Evolutionary conservation across 2,888 invertebrate genomes (phyloP), one percentile per base, ranked within the genome.

Genomic region (Watsonalla binaria): DNA sequence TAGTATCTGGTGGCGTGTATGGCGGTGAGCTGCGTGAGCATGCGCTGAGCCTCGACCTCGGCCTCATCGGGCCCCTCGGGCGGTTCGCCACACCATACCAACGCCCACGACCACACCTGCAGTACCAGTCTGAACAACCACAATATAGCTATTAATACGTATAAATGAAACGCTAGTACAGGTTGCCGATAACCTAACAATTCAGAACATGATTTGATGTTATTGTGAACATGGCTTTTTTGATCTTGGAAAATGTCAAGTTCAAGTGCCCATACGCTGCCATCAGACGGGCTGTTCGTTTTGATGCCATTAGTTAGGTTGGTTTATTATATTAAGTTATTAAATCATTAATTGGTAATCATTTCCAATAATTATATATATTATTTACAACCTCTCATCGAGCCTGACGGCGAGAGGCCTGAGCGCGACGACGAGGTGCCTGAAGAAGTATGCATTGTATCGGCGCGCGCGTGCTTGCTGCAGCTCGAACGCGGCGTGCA

Each of bases 401-500:
- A 99, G 89, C 56, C 96, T 94, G 8, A 98, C 90, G 45, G 96
- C 95, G 56, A 98, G 92, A 53, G 97, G 96, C 52, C 96, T 95
- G 54, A 98, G 87, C 59, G 94, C 94, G 11, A 98, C 92, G 15
- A 96, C 93, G 55, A 98, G 87, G 80, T 97, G 95, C 89, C 96
- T 95, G 86, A 96, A 97, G 76, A 97, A 97, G 63, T 96, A 94
- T 2, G 98, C 97, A 86, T 98, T 96, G 84, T 94, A 93, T 58
- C 93, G 92, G 14, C 92, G 87, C 80, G 92, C 74, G 9, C 92
- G 91, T 72, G 94, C 93, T 35, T 95, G 93, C 60, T 95, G 90
- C 72, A 96, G 93, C 84, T 97, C 96, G 4, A 95, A 92, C 14
- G 95, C 94, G 51, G 98, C 92, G 71, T 95, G 94, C 63, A 98